phyloP scores from a whole-genome alignment of 2,888 invertebrate species.

The Petrophora chlorosata region DNA sequence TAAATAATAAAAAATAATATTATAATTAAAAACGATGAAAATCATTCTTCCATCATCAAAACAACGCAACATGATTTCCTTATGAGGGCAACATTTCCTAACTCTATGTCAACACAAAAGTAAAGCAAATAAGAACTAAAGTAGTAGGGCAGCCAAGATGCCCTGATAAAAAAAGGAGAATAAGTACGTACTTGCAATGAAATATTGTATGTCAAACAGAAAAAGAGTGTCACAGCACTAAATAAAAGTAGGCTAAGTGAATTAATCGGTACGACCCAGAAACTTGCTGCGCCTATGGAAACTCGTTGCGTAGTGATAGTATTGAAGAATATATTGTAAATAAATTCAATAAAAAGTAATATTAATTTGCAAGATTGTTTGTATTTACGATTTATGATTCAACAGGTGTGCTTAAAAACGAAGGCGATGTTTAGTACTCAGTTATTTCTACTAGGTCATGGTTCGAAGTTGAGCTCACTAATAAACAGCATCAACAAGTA shows the following conservation, averaged over 20 bases:
- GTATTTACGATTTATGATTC: too few species aligned
- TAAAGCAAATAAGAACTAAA: constrained; percentile 9
- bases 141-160: constrained; percentile 36
- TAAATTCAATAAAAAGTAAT: constrained; percentile 14
- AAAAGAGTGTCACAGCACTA: constrained; percentile 73
- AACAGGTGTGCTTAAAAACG: constrained; percentile 12
- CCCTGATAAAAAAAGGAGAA: constrained; percentile 46
- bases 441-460: neutral
- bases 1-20: neutral
- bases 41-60: neutral
- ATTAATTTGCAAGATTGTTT: too few species aligned
- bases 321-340: constrained; percentile 38
- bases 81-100: constrained; percentile 4
- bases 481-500: neutral
- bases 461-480: neutral
- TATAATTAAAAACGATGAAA: neutral
- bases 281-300: constrained; percentile 57
- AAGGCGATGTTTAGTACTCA: neutral
- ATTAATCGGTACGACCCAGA: constrained; percentile 80
- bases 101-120: constrained; percentile 13
- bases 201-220: constrained; percentile 74
- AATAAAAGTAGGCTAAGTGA: constrained; percentile 80
- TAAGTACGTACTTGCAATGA: constrained; percentile 59
- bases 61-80: neutral
- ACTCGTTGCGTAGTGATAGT: constrained; percentile 41